Percentiles rank a stretch among this genome's conserved stretches.
Conservation (phyloP, 2,113 vertebrate genomes). For the Athene noctua region DNA sequence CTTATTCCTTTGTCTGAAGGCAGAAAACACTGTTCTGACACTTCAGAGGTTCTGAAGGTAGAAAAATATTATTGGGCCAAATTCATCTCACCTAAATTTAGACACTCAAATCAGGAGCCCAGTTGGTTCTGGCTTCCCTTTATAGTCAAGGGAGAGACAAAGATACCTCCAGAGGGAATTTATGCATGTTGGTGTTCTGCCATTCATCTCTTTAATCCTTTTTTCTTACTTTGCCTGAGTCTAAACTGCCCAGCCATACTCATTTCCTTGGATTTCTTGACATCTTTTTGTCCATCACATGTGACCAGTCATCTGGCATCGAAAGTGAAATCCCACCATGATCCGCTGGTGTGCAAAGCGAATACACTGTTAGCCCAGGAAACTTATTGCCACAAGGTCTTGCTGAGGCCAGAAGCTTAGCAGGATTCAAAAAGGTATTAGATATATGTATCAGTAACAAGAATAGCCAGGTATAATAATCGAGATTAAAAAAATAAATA, state of each 20-base stretch:
- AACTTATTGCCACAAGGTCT: background rate
- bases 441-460: slow-evolving; percentile 16
- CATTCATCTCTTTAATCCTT: background rate
- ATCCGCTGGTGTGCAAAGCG: background rate
- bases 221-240: background rate
- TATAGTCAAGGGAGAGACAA: background rate
- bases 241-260: background rate
- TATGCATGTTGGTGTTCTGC: background rate
- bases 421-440: slow-evolving; percentile 38
- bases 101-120: background rate
- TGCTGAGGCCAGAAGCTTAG: slow-evolving; percentile 20
- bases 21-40: background rate
- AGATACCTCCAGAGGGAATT: background rate
- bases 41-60: background rate
- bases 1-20: background rate
- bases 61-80: background rate
- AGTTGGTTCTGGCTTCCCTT: background rate
- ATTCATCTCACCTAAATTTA: background rate
- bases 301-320: background rate
- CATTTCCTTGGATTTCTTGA: background rate
- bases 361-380: background rate
- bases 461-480: slow-evolving; percentile 59
- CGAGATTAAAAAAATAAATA: slow-evolving; percentile 41
- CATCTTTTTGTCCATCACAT: background rate
- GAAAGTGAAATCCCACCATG: background rate